Conservation (phyloP, 2,113 vertebrate species). For the Ranitomeya variabilis region DNA sequence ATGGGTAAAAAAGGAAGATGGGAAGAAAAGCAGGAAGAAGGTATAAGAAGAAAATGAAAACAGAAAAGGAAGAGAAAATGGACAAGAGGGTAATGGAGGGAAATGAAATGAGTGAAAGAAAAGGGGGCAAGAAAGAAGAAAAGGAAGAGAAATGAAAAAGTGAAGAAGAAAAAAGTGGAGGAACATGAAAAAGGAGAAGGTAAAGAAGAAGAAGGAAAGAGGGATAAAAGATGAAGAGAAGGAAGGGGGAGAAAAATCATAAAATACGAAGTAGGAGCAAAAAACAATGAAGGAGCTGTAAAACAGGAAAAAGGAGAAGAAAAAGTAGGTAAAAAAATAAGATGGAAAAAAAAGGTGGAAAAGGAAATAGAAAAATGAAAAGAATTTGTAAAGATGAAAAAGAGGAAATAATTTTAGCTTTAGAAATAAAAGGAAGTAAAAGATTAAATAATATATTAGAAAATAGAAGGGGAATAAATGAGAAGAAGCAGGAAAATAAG, state of each 20-base stretch:
- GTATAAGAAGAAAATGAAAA: not conserved
- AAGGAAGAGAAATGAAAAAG: not conserved
- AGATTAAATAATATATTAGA: too few species aligned
- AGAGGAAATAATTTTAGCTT: too few species aligned
- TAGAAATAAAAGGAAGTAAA: too few species aligned
- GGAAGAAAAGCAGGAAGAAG: not conserved
- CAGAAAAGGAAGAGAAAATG: not conserved
- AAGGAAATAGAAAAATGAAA: too few species aligned
- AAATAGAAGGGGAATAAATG: too few species aligned
- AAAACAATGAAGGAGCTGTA: too few species aligned
- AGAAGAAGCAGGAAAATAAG: not conserved
- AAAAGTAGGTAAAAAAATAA: too few species aligned
- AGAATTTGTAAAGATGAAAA: too few species aligned
- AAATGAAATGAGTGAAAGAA: not conserved
- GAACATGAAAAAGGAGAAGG: not conserved
- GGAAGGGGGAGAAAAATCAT: not conserved
- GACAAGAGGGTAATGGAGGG: not conserved
- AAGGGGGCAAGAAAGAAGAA: not conserved
- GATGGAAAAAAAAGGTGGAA: too few species aligned
- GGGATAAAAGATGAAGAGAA: not conserved
- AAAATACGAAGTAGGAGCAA: too few species aligned
- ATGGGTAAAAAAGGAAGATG: rapidly evolving
- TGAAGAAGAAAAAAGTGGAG: too few species aligned
- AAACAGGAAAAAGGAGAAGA: too few species aligned
- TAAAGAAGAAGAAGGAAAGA: not conserved